phyloP scores from a whole-genome alignment of 2,888 invertebrate species.

The Polietes domitor region DNA sequence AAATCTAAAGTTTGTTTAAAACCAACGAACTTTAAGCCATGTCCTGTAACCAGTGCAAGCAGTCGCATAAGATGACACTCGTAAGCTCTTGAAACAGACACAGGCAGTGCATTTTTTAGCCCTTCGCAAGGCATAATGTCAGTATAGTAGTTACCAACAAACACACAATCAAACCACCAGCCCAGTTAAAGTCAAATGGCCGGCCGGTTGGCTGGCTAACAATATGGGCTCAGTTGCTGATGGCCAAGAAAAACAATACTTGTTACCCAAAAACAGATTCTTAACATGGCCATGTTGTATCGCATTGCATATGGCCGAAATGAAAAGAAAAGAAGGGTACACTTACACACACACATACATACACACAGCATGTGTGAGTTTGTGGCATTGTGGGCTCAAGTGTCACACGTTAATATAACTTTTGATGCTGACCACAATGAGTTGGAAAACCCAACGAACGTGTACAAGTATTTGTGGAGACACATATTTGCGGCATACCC shows the following conservation, averaged over 20 bases:
- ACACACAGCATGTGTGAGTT: background rate
- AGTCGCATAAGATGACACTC: no score
- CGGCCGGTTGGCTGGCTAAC: no score
- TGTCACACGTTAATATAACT: constrained; percentile 13
- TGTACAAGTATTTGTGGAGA: background rate
- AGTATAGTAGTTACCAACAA: no score
- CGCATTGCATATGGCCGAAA: background rate
- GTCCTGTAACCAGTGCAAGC: background rate
- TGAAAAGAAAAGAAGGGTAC: background rate
- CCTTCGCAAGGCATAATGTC: no score
- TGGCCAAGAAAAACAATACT: no score
- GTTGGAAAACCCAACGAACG: background rate
- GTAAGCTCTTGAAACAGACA: no score
- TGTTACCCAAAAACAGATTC: background rate
- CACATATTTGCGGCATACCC: no score
- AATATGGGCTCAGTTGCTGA: no score
- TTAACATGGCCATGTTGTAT: background rate
- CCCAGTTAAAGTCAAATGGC: no score
- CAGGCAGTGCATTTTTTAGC: no score
- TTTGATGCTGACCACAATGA: background rate
- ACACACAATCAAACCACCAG: no score
- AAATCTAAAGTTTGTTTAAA: background rate
- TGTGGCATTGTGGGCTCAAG: background rate
- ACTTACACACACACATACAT: background rate
- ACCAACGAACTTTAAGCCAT: background rate